These are phyloP conservation scores for Aptenodytes forsteri DNA, from an alignment of 2,113 vertebrate species.

Conservation along the genomic window DNA sequence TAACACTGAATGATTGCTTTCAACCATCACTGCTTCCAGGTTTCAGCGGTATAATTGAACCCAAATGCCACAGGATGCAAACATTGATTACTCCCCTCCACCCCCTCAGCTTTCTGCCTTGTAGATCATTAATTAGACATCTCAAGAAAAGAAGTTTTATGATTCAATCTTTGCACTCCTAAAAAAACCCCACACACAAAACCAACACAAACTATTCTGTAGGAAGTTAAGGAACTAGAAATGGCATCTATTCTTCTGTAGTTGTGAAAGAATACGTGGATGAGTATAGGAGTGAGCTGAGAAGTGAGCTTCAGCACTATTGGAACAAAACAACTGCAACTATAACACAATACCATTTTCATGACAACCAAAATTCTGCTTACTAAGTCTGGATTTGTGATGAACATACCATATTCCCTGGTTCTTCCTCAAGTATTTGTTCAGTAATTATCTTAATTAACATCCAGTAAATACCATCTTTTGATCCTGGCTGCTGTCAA, in stretches of 20 bases:
- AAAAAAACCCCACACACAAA: background rate
- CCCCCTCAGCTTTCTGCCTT: slow-evolving; percentile 51
- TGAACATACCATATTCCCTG: background rate
- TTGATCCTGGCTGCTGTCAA: background rate
- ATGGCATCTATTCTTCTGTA: slow-evolving; percentile 15
- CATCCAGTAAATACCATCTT: background rate
- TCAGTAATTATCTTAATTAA: background rate
- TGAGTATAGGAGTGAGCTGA: background rate
- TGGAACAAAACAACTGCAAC: background rate
- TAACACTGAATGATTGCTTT: slow-evolving; percentile 52
- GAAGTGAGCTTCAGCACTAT: background rate
- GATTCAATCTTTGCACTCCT: slow-evolving; percentile 55
- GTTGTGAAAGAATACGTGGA: background rate
- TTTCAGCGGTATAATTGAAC: slow-evolving; percentile 69
- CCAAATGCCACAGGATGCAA: slow-evolving; percentile 56
- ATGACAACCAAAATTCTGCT: background rate
- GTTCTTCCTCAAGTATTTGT: background rate
- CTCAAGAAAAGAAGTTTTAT: slow-evolving; percentile 49
- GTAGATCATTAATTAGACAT: slow-evolving; percentile 67
- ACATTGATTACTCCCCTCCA: slow-evolving; percentile 59
- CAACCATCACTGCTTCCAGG: slow-evolving; percentile 48
- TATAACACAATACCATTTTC: background rate
- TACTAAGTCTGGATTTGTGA: background rate
- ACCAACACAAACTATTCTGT: slow-evolving; percentile 16
- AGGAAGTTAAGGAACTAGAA: slow-evolving; percentile 40